phyloP scores from a whole-genome alignment of 2,888 invertebrate genomes.

The Argyresthia goedartella region DNA sequence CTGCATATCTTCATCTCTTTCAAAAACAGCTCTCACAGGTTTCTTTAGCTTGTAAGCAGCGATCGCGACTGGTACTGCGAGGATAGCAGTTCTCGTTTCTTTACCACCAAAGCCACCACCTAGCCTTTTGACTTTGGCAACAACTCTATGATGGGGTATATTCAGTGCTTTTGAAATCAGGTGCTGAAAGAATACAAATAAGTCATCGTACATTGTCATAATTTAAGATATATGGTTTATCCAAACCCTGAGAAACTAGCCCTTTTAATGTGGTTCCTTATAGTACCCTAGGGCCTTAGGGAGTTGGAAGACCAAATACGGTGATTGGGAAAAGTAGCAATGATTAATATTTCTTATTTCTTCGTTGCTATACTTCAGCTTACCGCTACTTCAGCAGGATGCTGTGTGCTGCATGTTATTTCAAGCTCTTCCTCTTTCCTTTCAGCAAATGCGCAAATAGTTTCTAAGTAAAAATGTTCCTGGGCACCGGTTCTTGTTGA shows the following conservation, averaged over 20 bases:
- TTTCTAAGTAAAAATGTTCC: slow-evolving; percentile 93
- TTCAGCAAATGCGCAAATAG: slow-evolving; percentile 75
- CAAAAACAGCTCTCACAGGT: slow-evolving; percentile 82
- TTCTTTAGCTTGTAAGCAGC: slow-evolving; percentile 80
- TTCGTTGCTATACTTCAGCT: slow-evolving; percentile 18
- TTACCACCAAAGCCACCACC: slow-evolving; percentile 94
- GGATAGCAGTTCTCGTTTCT: slow-evolving; percentile 74
- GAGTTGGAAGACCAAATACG: too few relatives aligned
- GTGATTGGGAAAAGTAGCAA: too few relatives aligned
- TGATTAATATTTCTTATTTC: too few relatives aligned
- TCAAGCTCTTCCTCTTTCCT: slow-evolving; percentile 88
- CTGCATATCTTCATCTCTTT: slow-evolving; percentile 90
- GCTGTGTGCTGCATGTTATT: slow-evolving; percentile 84
- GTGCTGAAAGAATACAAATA: slow-evolving; percentile 50
- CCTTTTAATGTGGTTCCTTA: too few relatives aligned
- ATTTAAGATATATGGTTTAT: too few relatives aligned
- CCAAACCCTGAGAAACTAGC: too few relatives aligned
- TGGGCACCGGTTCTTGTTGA: slow-evolving; percentile 82
- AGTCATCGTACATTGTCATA: too few relatives aligned
- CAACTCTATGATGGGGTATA: slow-evolving; percentile 76
- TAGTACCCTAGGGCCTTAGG: too few relatives aligned
- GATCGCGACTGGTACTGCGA: slow-evolving; percentile 77
- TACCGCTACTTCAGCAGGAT: slow-evolving; percentile 80
- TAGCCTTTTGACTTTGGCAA: slow-evolving; percentile 80
- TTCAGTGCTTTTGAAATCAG: slow-evolving; percentile 73